Base-by-base conservation (phyloP, 92 coral and sea anemone genomes). In the Virgularia gustaviana region DNA sequence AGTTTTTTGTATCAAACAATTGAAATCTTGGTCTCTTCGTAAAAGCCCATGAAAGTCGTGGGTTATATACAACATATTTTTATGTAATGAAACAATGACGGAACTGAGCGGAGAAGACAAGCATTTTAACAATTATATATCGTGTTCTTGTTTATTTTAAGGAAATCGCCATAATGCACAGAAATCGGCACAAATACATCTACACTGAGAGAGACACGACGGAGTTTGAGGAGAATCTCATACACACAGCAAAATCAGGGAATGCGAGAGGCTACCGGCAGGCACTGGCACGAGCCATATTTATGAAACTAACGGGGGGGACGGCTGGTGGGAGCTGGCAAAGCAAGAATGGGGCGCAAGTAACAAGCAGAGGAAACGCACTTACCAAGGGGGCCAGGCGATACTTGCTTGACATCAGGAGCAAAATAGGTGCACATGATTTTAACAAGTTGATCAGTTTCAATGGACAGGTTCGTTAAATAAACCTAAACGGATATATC, bases 401-500 rank as follows among this genome's bases (percentile, higher is more conserved):
- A 25, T 90, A 85, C 51, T 72, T 90, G 4, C 49, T 51, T 41
- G 84, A 82, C 18, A 82, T 90, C 54, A 87, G 87, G 29, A 61
- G 15, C 10, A 32, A 78, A 16, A 35, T 90, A 64, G 95, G 90
- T 20, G 36, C 57, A n/a, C 70, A 30, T 9, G 70, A 71, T 23
- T 90, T 90, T 33, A 85, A 90, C 66, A 83, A 85, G 23, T 83
- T 90, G 57, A 83, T 90, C 90, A 94, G 89, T 28, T 85, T 90
- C 9, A 87, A 85, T 57, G 97, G 97, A 16, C 95, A 90, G 49
- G 97, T 68, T n/a, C n/a, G n/a, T n/a, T n/a, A n/a, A n/a, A n/a
- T n/a, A n/a, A n/a, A n/a, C n/a, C n/a, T n/a, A n/a, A n/a, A n/a
- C n/a, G n/a, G n/a, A n/a, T n/a, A n/a, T n/a, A n/a, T n/a, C n/a